Conservation (phyloP, 2,888 invertebrate species). For the Rhodophaea formosa region DNA sequence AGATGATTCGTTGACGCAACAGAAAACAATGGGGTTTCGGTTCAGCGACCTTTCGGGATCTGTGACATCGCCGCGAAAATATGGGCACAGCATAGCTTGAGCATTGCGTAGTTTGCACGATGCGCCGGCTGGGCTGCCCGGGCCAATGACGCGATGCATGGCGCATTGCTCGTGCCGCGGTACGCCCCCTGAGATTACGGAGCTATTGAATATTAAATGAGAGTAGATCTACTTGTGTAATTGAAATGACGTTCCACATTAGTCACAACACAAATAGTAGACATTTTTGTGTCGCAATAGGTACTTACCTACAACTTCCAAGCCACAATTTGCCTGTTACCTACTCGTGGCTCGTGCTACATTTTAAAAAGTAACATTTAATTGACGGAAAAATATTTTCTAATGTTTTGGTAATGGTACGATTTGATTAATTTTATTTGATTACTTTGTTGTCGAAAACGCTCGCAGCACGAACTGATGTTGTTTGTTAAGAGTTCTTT, state of each 20-base stretch:
- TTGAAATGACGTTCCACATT: conserved; percentile 60
- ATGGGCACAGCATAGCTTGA: conserved; percentile 58
- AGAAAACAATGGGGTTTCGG: conserved; percentile 74
- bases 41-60: conserved; percentile 75
- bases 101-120: conserved; percentile 44
- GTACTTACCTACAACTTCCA: neutral
- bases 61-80: conserved; percentile 76
- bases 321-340: too few relatives aligned
- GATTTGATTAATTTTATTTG: neutral
- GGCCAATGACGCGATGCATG: conserved; percentile 60
- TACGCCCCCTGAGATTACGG: conserved; percentile 69
- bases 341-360: neutral
- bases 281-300: neutral
- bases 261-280: conserved; percentile 30
- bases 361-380: neutral
- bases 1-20: conserved; percentile 77
- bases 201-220: conserved; percentile 71
- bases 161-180: conserved; percentile 62
- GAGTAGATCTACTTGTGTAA: conserved; percentile 59
- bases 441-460: neutral
- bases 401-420: neutral
- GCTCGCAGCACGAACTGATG: neutral
- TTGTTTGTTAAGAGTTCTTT: conserved; percentile 10
- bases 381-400: neutral
- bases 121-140: conserved; percentile 17